Base-by-base conservation (phyloP, 2,797 vertebrate genomes). In the Pogoniulus pusillus region DNA sequence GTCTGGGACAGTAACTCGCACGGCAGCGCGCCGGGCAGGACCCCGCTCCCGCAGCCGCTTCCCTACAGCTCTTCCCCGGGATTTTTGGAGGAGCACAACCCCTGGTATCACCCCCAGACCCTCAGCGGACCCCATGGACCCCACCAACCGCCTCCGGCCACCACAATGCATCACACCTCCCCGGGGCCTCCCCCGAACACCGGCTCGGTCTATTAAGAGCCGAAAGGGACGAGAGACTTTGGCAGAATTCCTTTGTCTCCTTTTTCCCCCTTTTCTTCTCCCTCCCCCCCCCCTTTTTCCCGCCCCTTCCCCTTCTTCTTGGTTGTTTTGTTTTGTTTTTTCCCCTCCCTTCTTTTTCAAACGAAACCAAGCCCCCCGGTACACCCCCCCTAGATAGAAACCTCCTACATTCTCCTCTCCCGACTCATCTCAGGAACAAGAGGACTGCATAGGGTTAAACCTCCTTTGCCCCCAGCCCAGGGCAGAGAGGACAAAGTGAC, bases 51-150 rank as follows among this genome's bases (percentile, higher is more conserved):
- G 19, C 99, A 98, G n/a, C 98, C 98, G 12, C 96, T 98, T 49
- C 98, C 98, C n/a, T 98, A 98, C 96, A 98, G 98, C 58, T 98
- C 99, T 77, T 99, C 99, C 6, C 98, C 99, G 5, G 98, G 97
- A 62, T 98, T 99, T 96, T 97, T 99, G 98, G 99, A 99, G 84
- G 99, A 99, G 97, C 98, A 98, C 97, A 98, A 96, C 97, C 98
- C 99, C 96, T 99, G 99, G 99, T 99, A 99, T 95, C 99, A 98
- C 80, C 98, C 99, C 80, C 97, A 97, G 81, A 96, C 64, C 96
- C 97, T 98, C 93, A 91, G 96, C 5, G 98, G 98, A 96, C 97
- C 99, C 77, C 99, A 99, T 94, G 97, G 99, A 98, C 98, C 98
- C 96, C 97, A 96, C 69, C 97, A 97, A 75, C 95, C 94, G 1